Conservation (phyloP, 1,140 invertebrate species). For the Magallana angulata region DNA sequence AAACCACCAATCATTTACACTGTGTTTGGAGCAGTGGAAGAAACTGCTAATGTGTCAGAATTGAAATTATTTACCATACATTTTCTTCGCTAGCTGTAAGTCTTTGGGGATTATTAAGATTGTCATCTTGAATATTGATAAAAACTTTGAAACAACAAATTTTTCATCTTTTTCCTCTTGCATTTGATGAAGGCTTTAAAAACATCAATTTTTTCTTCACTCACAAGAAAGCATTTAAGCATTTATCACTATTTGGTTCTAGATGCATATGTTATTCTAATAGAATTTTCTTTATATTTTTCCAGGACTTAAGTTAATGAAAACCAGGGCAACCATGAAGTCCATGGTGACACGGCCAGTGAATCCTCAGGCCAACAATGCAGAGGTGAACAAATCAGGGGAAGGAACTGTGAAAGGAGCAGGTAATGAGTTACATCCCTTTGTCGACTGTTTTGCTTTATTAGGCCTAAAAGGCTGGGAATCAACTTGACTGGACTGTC, state of each 20-base stretch:
- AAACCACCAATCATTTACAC: neutral
- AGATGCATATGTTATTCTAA: neutral
- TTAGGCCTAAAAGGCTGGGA: conserved; percentile 35
- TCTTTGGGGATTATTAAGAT: conserved; percentile 8
- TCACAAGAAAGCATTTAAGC: neutral
- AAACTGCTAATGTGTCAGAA: neutral
- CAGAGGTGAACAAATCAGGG: neutral
- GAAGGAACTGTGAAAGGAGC: conserved; percentile 1
- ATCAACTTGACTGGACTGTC: conserved; percentile 3
- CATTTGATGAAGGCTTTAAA: too few species aligned
- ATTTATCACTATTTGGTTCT: neutral
- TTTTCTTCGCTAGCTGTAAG: neutral
- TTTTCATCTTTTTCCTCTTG: neutral
- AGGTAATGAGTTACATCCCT: conserved; percentile 10
- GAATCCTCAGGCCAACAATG: neutral
- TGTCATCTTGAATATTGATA: conserved; percentile 17
- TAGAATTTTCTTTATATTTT: neutral
- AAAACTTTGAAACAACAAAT: neutral
- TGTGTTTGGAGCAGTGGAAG: neutral
- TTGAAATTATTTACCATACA: neutral
- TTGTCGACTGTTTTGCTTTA: neutral
- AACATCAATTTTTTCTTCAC: too few species aligned
- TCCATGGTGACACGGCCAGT: neutral
- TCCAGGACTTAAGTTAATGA: conserved; percentile 25
- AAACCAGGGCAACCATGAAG: neutral